Evolutionary conservation across 1,140 invertebrate species (phyloP).

Genomic region (Heliconius eleuchia): DNA sequence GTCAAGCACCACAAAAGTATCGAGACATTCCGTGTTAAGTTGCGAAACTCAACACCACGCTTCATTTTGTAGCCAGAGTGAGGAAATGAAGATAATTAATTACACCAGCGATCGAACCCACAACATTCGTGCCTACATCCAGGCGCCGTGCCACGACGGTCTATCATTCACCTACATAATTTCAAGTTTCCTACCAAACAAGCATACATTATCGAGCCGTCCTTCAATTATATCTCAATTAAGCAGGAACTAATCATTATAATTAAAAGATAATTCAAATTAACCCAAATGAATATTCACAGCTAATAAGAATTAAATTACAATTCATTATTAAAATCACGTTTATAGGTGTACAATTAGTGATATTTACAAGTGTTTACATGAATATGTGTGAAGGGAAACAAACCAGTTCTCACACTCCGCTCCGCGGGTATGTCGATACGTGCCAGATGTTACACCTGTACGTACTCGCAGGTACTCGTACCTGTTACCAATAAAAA

Average conservation of each 20-base stretch:
- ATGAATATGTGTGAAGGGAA: background rate
- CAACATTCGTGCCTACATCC: no score
- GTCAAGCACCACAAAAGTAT: no score
- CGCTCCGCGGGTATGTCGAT: background rate
- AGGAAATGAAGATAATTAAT: no score
- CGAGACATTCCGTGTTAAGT: no score
- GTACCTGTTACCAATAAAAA: background rate
- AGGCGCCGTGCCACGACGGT: no score
- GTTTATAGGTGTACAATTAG: constrained; percentile 12
- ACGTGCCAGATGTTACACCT: background rate
- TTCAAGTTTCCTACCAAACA: background rate
- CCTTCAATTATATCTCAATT: constrained; percentile 8
- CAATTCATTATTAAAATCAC: constrained; percentile 11
- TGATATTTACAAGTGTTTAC: constrained; percentile 14
- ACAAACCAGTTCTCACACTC: background rate
- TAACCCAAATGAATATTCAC: constrained; percentile 1
- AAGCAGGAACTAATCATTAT: constrained; percentile 9
- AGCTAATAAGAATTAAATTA: constrained; percentile 8
- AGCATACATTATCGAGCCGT: background rate
- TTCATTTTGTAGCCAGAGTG: no score
- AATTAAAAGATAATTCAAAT: constrained; percentile 14
- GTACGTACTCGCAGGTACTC: no score
- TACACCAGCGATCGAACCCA: no score
- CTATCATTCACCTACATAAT: background rate
- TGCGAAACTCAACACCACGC: no score